Percentiles rank a stretch among this genome's conserved stretches.
phyloP scores from a whole-genome alignment of 30 jellyfish, hydroid and myxozoan genomes.

The Sanderia malayensis region DNA sequence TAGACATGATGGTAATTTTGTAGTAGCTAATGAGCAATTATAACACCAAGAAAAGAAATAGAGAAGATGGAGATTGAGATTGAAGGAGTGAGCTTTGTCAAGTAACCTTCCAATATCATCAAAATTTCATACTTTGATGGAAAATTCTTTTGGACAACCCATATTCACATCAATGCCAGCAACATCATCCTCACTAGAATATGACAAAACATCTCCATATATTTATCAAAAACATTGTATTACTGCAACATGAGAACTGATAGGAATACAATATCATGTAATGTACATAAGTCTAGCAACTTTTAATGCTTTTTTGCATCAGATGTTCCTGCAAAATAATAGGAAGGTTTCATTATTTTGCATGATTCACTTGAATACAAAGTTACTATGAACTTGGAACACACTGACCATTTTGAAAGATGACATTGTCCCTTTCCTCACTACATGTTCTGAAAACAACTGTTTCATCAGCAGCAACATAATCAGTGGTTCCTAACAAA shows the following conservation, averaged over 20 bases:
- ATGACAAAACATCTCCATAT: too few species aligned
- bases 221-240: too few species aligned
- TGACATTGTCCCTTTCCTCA: slow-evolving; percentile 71
- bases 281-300: slow-evolving; percentile 80
- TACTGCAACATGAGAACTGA: too few species aligned
- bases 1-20: too few species aligned
- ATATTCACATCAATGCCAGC: slow-evolving; percentile 95
- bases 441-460: slow-evolving; percentile 80
- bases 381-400: too few species aligned
- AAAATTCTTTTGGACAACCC: slow-evolving; percentile 99
- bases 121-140: slow-evolving; percentile 86
- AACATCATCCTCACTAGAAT: slow-evolving; percentile 85
- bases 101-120: too few species aligned
- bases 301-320: slow-evolving; percentile 87
- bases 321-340: slow-evolving; percentile 68
- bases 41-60: too few species aligned
- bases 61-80: too few species aligned
- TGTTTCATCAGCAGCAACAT: slow-evolving; percentile 79
- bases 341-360: not conserved
- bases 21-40: too few species aligned
- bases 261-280: too few species aligned
- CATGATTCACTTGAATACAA: too few species aligned
- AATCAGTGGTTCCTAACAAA: slow-evolving; percentile 82
- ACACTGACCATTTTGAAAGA: slow-evolving; percentile 89
- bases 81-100: too few species aligned